A percentile compares a stretch with the other conserved stretches of the same genome.
Conservation (phyloP, 2,113 vertebrate species). For the Trogon melanurus region DNA sequence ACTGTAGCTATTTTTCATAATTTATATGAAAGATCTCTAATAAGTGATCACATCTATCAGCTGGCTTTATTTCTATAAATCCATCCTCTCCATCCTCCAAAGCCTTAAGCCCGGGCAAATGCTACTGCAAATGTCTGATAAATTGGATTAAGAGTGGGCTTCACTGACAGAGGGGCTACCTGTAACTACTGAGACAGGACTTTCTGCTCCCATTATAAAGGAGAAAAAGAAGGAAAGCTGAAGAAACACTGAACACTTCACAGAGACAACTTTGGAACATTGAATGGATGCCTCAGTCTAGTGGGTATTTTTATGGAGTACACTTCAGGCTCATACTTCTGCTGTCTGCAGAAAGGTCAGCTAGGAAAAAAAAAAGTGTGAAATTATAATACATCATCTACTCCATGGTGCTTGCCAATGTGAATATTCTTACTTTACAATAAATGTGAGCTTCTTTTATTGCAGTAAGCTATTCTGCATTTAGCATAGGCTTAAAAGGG, state of each 20-base stretch:
- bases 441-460: neutral
- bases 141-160: neutral
- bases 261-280: neutral
- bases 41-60: conserved; percentile 33
- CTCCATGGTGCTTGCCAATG: neutral
- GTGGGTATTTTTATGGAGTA: neutral
- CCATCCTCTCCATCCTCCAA: conserved; percentile 11
- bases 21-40: conserved; percentile 44
- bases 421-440: conserved; percentile 14
- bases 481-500: conserved; percentile 14
- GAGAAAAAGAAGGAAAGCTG: neutral
- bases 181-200: neutral
- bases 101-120: neutral
- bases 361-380: neutral
- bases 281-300: neutral
- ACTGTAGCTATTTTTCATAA: conserved; percentile 42
- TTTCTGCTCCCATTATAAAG: neutral
- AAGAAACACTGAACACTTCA: neutral
- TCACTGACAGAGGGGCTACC: neutral
- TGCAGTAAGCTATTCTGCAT: neutral
- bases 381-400: neutral
- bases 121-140: neutral
- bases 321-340: neutral
- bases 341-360: neutral
- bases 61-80: conserved; percentile 29